A percentile compares a stretch with the other conserved stretches of the same genome.
These are phyloP conservation scores for Pegoplata infirma DNA, from an alignment of 2,888 invertebrate genomes.

Conservation along the genomic window DNA sequence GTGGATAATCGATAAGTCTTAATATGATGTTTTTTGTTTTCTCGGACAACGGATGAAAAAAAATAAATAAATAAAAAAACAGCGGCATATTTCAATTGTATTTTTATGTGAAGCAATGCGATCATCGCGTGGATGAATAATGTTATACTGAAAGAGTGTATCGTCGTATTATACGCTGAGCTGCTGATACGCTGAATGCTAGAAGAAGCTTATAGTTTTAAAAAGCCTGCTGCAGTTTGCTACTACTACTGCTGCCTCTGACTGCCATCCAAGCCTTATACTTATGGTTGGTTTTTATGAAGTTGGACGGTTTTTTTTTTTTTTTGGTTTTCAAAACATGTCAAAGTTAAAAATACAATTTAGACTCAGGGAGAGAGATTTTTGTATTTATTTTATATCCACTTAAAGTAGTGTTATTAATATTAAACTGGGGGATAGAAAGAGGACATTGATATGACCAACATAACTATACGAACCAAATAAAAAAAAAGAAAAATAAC, in stretches of 20 bases:
- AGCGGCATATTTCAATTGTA: slow-evolving; percentile 52
- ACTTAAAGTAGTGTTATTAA: slow-evolving; percentile 1
- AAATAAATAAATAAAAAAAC: slow-evolving; percentile 2
- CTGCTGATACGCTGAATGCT: not conserved
- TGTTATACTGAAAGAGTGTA: not conserved
- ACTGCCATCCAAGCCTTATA: slow-evolving; percentile 2
- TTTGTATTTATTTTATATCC: not conserved
- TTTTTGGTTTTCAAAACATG: slow-evolving; percentile 29
- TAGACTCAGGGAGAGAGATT: not conserved
- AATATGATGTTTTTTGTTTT: slow-evolving; percentile 30
- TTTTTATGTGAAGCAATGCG: slow-evolving; percentile 9
- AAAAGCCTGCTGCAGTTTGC: slow-evolving; percentile 4
- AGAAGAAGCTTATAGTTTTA: not conserved
- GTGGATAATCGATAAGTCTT: slow-evolving; percentile 56
- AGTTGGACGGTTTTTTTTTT: no score
- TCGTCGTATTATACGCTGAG: not conserved
- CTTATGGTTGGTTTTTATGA: slow-evolving; percentile 24
- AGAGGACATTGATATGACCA: slow-evolving; percentile 11
- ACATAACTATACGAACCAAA: not conserved
- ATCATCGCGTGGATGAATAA: slow-evolving; percentile 45
- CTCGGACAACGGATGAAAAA: slow-evolving; percentile 25
- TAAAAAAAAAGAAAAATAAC: no score
- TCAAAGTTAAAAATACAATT: slow-evolving; percentile 35
- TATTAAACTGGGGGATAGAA: not conserved
- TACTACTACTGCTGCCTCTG: not conserved